Conservation (phyloP, 2,797 vertebrate species). For the Amniataba percoides region DNA sequence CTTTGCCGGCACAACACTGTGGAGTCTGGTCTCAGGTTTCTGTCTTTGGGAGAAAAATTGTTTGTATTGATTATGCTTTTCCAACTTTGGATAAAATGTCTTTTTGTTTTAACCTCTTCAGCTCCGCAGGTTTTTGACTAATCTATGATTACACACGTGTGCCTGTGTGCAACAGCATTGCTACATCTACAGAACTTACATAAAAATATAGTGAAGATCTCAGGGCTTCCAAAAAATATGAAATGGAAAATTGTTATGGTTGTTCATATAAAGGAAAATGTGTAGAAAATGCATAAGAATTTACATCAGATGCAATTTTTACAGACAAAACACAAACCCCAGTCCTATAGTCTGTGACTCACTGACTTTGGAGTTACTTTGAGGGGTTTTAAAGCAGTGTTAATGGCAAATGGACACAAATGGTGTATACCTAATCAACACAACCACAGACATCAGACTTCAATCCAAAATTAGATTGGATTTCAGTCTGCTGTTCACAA, state of each 20-base stretch:
- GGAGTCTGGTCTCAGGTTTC: constrained; percentile 48
- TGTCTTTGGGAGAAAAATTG: constrained; percentile 40
- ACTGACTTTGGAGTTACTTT: neutral
- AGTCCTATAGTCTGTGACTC: neutral
- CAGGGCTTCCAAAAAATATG: neutral
- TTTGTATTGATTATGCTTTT: constrained; percentile 55
- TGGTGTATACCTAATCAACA: constrained; percentile 34
- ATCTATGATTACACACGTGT: too few species aligned
- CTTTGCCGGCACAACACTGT: constrained; percentile 17
- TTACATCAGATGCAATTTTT: neutral
- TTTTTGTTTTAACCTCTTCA: constrained; percentile 19
- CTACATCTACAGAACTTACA: neutral
- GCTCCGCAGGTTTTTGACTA: neutral
- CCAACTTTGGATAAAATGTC: constrained; percentile 17
- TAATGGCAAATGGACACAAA: constrained; percentile 27
- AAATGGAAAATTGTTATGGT: neutral
- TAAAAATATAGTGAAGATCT: neutral
- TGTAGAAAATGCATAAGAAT: neutral
- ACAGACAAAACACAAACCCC: neutral
- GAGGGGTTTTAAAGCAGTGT: neutral
- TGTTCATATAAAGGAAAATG: neutral
- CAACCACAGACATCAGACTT: constrained; percentile 31
- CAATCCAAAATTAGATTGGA: constrained; percentile 33
- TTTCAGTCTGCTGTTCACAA: constrained; percentile 29
- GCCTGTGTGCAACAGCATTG: neutral